A percentile compares a stretch with the other conserved stretches of the same genome.
phyloP scores from a whole-genome alignment of 92 coral and sea anemone species.

The Anthopleura xanthogrammica region DNA sequence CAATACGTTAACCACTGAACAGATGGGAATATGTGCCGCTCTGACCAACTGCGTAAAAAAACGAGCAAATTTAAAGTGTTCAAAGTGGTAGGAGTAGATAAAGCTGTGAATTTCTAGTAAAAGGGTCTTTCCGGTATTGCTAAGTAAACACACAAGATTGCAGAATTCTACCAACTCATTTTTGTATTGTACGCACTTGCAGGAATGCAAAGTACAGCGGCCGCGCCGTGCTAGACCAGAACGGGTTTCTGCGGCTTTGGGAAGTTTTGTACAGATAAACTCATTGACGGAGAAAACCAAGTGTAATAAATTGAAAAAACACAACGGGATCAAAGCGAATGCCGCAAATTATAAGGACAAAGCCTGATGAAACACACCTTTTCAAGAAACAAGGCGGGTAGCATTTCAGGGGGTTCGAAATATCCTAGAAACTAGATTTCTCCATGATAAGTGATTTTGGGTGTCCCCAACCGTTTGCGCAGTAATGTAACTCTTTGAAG shows the following conservation, averaged over 20 bases:
- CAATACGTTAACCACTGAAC: background rate
- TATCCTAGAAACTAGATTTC: too few relatives aligned
- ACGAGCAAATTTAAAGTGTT: background rate
- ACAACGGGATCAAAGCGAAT: background rate
- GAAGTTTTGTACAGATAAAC: background rate
- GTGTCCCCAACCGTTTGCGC: too few relatives aligned
- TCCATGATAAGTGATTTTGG: too few relatives aligned
- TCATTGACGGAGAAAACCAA: background rate
- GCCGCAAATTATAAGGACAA: background rate
- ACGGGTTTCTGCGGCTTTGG: background rate
- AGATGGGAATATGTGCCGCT: background rate
- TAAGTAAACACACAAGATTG: background rate
- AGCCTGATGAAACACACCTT: background rate
- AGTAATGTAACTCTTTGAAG: too few relatives aligned
- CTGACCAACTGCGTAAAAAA: background rate
- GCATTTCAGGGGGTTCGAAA: too few relatives aligned
- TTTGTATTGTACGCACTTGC: background rate
- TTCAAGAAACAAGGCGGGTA: too few relatives aligned
- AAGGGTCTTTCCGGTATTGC: too few relatives aligned
- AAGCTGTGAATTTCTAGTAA: background rate
- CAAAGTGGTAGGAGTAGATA: background rate
- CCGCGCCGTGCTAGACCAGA: background rate
- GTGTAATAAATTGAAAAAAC: background rate
- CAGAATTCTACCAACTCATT: background rate
- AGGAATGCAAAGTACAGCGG: background rate